Conservation (phyloP, 2,888 invertebrate species). For the Actias luna region DNA sequence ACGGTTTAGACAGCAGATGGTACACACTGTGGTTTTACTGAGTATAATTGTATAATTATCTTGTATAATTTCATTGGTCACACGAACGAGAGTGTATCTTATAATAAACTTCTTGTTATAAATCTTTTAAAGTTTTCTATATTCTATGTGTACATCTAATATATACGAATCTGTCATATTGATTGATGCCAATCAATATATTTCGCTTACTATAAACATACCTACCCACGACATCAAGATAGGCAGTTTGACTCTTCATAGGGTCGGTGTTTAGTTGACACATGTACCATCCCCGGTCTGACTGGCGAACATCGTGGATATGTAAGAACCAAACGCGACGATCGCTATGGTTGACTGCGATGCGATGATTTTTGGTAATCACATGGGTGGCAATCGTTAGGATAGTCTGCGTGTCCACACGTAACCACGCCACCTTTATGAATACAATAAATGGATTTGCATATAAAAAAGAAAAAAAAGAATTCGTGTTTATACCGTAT, state of each 20-base stretch:
- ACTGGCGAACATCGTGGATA: conserved; percentile 91
- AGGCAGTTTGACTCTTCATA: conserved; percentile 95
- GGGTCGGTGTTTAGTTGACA: conserved; percentile 96
- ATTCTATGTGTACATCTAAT: not conserved
- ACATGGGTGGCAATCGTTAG: conserved; percentile 94
- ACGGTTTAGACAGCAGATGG: too few species aligned
- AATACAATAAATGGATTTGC: not conserved
- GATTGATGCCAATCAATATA: not conserved
- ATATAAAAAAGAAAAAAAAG: not conserved
- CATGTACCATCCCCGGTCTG: conserved; percentile 95
- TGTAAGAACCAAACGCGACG: conserved; percentile 93
- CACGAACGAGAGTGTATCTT: too few species aligned
- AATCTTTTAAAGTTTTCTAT: too few species aligned
- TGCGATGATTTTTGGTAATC: conserved; percentile 94
- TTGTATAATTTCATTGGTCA: too few species aligned
- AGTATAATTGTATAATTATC: too few species aligned
- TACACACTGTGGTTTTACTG: too few species aligned
- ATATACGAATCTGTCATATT: not conserved
- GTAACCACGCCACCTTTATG: conserved; percentile 92
- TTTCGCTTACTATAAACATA: conserved; percentile 15
- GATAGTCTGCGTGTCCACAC: conserved; percentile 95
- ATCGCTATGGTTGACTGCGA: conserved; percentile 92
- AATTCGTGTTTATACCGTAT: too few species aligned
- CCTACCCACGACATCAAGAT: conserved; percentile 94
- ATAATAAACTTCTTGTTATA: too few species aligned